Conservation (phyloP, 2,113 vertebrate species). For the Xenopus borealis region DNA sequence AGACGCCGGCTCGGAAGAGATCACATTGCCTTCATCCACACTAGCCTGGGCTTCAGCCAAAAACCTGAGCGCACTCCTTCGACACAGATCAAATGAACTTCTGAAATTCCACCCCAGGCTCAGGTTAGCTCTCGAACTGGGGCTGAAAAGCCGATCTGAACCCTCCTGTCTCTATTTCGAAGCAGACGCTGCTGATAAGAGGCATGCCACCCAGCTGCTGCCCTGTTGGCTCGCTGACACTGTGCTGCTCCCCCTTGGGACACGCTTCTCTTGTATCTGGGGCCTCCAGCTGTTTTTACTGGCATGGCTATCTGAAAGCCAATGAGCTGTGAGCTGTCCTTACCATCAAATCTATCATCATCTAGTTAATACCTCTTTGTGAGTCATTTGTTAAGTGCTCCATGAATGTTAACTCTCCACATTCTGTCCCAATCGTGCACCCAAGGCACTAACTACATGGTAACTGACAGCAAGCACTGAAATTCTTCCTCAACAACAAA, state of each 20-base stretch:
- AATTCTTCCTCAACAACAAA: no score
- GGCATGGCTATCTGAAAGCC: conserved; percentile 19
- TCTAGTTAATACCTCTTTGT: conserved; percentile 5
- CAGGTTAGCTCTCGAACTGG: conserved; percentile 41
- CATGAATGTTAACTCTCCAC: conserved; percentile 23
- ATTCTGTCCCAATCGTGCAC: background rate
- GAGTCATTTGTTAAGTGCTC: conserved; percentile 2
- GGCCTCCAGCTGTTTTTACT: conserved; percentile 41
- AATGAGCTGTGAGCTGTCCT: conserved; percentile 19
- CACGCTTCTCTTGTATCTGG: conserved; percentile 20
- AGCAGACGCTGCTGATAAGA: conserved; percentile 23
- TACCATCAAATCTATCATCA: conserved; percentile 1
- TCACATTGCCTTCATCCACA: conserved; percentile 42
- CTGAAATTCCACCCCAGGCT: conserved; percentile 45
- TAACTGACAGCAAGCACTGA: no score
- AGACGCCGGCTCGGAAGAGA: conserved; percentile 28
- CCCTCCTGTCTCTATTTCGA: conserved; percentile 24
- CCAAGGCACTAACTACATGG: background rate
- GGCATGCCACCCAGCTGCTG: conserved; percentile 40
- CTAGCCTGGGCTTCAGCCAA: conserved; percentile 39
- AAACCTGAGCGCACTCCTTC: conserved; percentile 31
- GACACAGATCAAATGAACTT: conserved; percentile 45
- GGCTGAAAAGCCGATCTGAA: conserved; percentile 20
- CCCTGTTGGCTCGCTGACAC: conserved; percentile 20
- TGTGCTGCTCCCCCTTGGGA: conserved; percentile 12